Conservation (phyloP, 2,113 vertebrate genomes). For the Pollimyrus isidori region DNA sequence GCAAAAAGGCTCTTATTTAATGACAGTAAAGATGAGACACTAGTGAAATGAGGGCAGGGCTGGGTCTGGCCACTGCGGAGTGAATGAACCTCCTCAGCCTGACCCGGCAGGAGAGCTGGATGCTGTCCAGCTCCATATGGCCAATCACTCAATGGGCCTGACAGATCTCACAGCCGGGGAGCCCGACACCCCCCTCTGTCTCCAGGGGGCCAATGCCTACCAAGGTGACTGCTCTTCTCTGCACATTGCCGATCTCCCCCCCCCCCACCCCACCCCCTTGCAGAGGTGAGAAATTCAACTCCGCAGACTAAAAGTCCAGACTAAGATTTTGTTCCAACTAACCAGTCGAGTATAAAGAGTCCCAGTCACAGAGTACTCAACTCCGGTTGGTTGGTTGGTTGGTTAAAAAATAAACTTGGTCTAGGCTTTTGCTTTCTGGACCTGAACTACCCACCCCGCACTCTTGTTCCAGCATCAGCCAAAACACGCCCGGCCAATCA, state of each 20-base stretch:
- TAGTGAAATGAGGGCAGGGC: background rate
- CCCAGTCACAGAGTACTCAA: background rate
- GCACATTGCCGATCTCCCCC: constrained; percentile 31
- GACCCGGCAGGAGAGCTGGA: constrained; percentile 48
- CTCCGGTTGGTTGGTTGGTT: background rate
- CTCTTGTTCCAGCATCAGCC: background rate
- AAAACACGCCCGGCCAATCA: background rate
- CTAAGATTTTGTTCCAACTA: background rate
- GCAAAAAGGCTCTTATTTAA: background rate
- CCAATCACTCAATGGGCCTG: constrained; percentile 51
- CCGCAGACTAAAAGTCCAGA: background rate
- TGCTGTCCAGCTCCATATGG: constrained; percentile 53
- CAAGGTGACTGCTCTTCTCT: constrained; percentile 46
- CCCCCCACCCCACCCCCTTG: background rate
- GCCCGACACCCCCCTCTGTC: constrained; percentile 46
- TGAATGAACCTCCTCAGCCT: background rate
- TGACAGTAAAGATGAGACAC: background rate
- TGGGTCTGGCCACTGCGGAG: background rate
- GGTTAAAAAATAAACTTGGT: background rate
- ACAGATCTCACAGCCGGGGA: constrained; percentile 54
- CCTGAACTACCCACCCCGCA: background rate
- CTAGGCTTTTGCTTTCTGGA: background rate
- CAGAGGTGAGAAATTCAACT: background rate
- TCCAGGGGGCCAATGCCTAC: constrained; percentile 57
- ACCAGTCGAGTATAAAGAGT: background rate